Conservation (phyloP, 2,797 vertebrate species). For the Gouania willdenowi region DNA sequence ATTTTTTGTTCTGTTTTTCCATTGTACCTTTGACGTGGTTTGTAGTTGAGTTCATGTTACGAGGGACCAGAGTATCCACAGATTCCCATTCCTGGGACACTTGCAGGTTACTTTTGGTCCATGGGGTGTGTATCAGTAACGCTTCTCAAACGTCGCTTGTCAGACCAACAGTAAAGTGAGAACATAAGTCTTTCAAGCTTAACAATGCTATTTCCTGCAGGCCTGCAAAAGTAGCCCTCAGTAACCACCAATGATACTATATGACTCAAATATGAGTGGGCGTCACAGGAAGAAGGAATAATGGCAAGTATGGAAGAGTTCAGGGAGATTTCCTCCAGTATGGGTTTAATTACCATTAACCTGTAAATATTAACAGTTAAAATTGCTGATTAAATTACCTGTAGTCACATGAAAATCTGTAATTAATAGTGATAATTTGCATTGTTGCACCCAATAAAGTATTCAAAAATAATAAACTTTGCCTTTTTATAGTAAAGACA, state of each 20-base stretch:
- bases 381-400: no score
- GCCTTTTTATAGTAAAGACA: no score
- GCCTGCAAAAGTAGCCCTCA: constrained; percentile 9
- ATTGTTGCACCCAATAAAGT: no score
- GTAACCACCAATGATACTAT: constrained; percentile 3
- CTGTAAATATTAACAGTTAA: no score
- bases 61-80: constrained; percentile 26
- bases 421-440: no score
- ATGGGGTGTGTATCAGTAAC: constrained; percentile 38
- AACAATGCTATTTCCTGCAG: constrained; percentile 39
- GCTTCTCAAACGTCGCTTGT: constrained; percentile 31
- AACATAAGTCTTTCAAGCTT: constrained; percentile 32
- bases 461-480: no score
- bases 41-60: constrained; percentile 6
- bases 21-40: background rate
- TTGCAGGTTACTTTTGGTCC: constrained; percentile 31
- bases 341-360: no score
- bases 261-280: constrained; percentile 6
- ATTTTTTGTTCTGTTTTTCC: background rate
- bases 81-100: constrained; percentile 10
- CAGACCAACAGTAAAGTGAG: constrained; percentile 54
- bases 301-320: constrained; percentile 12
- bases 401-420: no score
- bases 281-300: constrained; percentile 9
- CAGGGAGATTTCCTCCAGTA: no score